phyloP scores from a whole-genome alignment of 1,140 invertebrate genomes.

The Sinella curviseta region DNA sequence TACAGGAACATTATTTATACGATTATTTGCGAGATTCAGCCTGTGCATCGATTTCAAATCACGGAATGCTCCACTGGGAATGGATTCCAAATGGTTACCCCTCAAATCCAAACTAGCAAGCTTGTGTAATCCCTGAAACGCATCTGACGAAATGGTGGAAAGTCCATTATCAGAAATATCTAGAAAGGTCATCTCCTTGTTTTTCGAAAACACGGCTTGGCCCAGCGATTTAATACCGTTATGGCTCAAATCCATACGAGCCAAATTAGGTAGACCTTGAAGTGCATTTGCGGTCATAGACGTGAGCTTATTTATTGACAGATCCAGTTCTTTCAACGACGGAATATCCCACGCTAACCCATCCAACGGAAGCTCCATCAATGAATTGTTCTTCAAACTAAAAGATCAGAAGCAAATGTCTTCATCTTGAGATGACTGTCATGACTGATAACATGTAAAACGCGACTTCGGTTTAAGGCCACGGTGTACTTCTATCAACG shows the following conservation, averaged over 20 bases:
- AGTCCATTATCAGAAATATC: slow-evolving; percentile 74
- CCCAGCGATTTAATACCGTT: slow-evolving; percentile 72
- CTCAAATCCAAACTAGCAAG: slow-evolving; percentile 70
- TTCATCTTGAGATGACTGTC: no score
- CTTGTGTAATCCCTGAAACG: slow-evolving; percentile 64
- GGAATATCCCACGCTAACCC: slow-evolving; percentile 49
- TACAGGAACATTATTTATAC: slow-evolving; percentile 57
- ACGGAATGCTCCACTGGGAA: slow-evolving; percentile 68
- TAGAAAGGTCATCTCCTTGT: slow-evolving; percentile 73
- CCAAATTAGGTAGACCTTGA: slow-evolving; percentile 71
- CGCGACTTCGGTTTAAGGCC: no score
- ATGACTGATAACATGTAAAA: no score
- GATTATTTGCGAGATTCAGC: slow-evolving; percentile 76
- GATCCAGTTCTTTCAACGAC: slow-evolving; percentile 66
- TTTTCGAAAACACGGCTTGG: slow-evolving; percentile 69
- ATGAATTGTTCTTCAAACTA: slow-evolving; percentile 42
- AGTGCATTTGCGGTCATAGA: slow-evolving; percentile 70
- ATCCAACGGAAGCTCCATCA: slow-evolving; percentile 38
- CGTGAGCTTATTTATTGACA: slow-evolving; percentile 73
- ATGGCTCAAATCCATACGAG: slow-evolving; percentile 74
- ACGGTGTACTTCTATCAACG: slow-evolving; percentile 77
- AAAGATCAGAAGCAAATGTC: no score
- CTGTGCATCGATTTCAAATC: slow-evolving; percentile 65
- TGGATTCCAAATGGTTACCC: slow-evolving; percentile 71
- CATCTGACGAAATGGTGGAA: slow-evolving; percentile 65